These are phyloP conservation scores for Wiebesia pumilae DNA, from an alignment of 1,140 invertebrate genomes.

Conservation along the genomic window DNA sequence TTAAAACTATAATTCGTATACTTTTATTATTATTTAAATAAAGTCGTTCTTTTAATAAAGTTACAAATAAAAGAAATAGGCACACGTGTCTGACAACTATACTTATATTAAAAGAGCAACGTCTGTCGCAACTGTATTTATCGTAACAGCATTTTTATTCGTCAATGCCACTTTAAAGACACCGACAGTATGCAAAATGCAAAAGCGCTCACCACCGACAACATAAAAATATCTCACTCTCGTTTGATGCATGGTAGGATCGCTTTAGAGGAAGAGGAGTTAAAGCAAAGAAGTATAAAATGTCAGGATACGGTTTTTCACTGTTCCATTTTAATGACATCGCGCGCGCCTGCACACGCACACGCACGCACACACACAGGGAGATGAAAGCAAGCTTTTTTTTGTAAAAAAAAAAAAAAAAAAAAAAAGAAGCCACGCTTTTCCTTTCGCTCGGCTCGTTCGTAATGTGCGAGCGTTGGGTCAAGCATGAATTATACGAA, in stretches of 20 bases:
- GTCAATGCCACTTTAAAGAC: neutral
- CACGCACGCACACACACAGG: neutral
- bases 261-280: neutral
- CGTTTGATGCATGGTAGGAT: slow-evolving; percentile 30
- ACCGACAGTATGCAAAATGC: neutral
- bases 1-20: neutral
- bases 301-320: neutral
- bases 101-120: too few species aligned
- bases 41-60: neutral
- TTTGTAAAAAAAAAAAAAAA: too few species aligned
- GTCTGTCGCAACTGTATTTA: too few species aligned
- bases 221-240: neutral
- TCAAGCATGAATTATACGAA: slow-evolving; percentile 27
- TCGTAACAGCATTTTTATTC: too few species aligned
- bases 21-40: neutral
- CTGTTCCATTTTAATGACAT: slow-evolving; percentile 32
- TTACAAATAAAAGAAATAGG: too few species aligned
- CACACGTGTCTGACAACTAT: too few species aligned
- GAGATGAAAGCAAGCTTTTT: slow-evolving; percentile 39
- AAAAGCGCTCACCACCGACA: too few species aligned
- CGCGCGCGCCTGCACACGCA: too few species aligned
- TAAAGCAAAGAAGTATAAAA: neutral
- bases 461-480: neutral
- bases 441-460: neutral
- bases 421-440: neutral